These are phyloP conservation scores for Myiotriccus ornatus DNA, from an alignment of 2,797 vertebrate species.

Conservation along the genomic window DNA sequence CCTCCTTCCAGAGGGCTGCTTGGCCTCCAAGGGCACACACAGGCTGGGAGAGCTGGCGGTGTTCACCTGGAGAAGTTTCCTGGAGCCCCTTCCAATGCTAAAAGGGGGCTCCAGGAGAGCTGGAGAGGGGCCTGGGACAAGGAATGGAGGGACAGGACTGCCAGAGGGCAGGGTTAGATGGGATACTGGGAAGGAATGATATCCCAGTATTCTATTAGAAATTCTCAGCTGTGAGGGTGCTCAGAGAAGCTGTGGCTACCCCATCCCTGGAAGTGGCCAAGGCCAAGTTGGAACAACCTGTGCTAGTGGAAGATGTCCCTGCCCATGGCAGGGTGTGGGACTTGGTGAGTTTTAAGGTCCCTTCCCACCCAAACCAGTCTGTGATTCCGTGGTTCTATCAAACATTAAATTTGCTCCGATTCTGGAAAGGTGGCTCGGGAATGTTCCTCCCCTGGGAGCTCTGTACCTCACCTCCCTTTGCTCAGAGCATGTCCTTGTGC, in stretches of 20 bases:
- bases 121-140: background rate
- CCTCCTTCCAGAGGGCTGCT: background rate
- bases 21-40: background rate
- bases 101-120: background rate
- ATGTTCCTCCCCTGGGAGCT: background rate
- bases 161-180: fast-evolving
- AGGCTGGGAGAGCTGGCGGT: background rate
- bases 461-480: background rate
- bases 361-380: background rate
- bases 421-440: background rate
- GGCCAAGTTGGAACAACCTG: fast-evolving
- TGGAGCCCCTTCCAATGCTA: background rate
- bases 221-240: fast-evolving
- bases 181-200: background rate
- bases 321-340: background rate
- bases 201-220: too few relatives aligned
- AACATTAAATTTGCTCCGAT: background rate
- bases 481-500: fast-evolving
- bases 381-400: background rate
- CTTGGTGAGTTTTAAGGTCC: background rate
- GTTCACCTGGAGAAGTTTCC: background rate
- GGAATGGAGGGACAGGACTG: background rate
- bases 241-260: background rate
- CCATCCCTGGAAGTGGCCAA: background rate
- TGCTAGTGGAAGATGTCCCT: fast-evolving